Percentiles rank a stretch among this genome's conserved stretches.
phyloP scores from a whole-genome alignment of 2,888 invertebrate species.

The Galerucella pusilla region DNA sequence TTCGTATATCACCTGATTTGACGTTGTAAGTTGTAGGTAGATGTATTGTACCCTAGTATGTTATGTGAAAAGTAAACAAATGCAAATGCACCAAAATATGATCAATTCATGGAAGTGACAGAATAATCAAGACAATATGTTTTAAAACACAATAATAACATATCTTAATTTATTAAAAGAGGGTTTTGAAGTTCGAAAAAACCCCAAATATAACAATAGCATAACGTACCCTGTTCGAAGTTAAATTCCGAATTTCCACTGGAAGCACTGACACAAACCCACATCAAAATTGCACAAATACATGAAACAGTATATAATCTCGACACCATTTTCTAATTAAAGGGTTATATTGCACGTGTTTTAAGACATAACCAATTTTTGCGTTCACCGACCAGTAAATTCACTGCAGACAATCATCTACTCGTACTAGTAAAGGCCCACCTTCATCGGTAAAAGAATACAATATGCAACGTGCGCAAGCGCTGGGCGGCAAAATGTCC shows the following conservation, averaged over 20 bases:
- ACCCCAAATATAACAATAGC: constrained; percentile 24
- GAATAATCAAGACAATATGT: neutral
- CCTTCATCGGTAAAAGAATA: constrained; percentile 52
- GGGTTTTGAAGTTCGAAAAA: constrained; percentile 2
- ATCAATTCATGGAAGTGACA: neutral
- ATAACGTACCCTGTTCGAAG: constrained; percentile 55
- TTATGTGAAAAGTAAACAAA: constrained; percentile 43
- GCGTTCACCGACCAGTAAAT: constrained; percentile 48
- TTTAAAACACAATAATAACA: neutral
- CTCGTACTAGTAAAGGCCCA: constrained; percentile 52
- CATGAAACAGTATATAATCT: constrained; percentile 51
- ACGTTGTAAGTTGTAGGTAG: constrained; percentile 40
- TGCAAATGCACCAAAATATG: constrained; percentile 31
- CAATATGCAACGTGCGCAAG: constrained; percentile 47
- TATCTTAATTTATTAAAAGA: constrained; percentile 11
- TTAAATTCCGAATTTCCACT: constrained; percentile 55
- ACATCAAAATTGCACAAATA: constrained; percentile 55
- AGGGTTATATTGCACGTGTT: constrained; percentile 54
- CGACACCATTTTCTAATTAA: constrained; percentile 53
- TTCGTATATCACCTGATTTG: constrained; percentile 42
- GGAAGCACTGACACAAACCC: constrained; percentile 57
- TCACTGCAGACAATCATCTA: constrained; percentile 56
- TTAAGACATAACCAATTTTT: constrained; percentile 58
- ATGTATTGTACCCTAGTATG: constrained; percentile 9
- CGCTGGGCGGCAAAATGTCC: constrained; percentile 54